phyloP scores from a whole-genome alignment of 2,888 invertebrate genomes.

The Ethmia dodecea region DNA sequence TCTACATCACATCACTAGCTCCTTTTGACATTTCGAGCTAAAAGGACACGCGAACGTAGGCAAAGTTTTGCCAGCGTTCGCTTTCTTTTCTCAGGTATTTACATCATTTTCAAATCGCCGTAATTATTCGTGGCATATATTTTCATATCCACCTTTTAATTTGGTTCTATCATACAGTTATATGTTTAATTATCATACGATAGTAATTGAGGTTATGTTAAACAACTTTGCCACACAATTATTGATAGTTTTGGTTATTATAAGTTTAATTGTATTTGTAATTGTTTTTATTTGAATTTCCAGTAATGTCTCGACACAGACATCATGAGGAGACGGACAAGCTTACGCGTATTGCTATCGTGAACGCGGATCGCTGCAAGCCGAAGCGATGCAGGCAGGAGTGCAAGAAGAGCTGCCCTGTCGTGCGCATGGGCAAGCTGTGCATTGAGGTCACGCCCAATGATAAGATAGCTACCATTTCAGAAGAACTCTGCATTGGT shows the following conservation, averaged over 20 bases:
- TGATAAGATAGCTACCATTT: constrained; percentile 97
- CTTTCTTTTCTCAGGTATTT: constrained; percentile 58
- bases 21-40: constrained; percentile 67
- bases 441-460: constrained; percentile 98
- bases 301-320: constrained; percentile 79
- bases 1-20: no score
- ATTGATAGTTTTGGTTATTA: constrained; percentile 26
- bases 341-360: constrained; percentile 98
- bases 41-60: constrained; percentile 74
- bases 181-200: no score
- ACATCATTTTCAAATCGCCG: constrained; percentile 14
- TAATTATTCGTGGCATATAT: neutral
- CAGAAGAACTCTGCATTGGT: constrained; percentile 98
- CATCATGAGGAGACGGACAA: constrained; percentile 91
- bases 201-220: constrained; percentile 67
- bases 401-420: constrained; percentile 99
- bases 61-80: constrained; percentile 63
- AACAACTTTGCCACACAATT: constrained; percentile 56
- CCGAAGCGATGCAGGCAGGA: constrained; percentile 99
- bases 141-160: no score
- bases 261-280: constrained; percentile 1
- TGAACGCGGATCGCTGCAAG: constrained; percentile 98
- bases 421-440: constrained; percentile 98
- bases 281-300: constrained; percentile 21
- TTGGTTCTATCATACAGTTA: no score